Base-by-base conservation (phyloP, 2,797 vertebrate genomes). In the Helicolenus hilgendorfi region DNA sequence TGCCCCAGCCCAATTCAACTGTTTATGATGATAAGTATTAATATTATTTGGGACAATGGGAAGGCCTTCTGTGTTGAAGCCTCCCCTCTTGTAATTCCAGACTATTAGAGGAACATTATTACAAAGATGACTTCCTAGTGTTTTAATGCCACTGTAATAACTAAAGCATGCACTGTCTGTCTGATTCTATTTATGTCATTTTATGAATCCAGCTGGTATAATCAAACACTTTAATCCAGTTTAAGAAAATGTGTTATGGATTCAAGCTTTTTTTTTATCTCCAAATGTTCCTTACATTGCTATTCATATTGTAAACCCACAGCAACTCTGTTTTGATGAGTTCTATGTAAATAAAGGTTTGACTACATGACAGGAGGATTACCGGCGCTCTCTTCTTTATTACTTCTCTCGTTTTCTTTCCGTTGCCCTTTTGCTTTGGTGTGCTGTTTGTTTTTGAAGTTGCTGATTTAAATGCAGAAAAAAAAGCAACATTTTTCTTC, bases 391-490 rank as follows among this genome's bases (percentile, higher is more conserved):
- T 79, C 45, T 67, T 60, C 38, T 83, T 78, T 26, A 58, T 77
- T 31, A 60, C 35, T 31, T 7, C 5, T 59, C 33, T 59, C 18
- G 0, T 67, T 72, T 73, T 75, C 20, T 35, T 68, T 26, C n/a
- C 14, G 10, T 27, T 64, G 38, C 3, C 38, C 38, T 77, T 82
- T 68, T 22, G 31, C 14, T 55, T 41, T 26, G 10, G 11, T 72
- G 53, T 31, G 10, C 10, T 69, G 75, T 63, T 79, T 74, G 62
- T 76, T 81, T 87, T 36, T 55, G 35, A 86, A 71, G 69, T 81
- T 26, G 26, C 65, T 73, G 38, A 77, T 87, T 85, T 78, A 75
- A 84, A 87, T 81, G 20, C 72, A 70, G 72, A 59, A 80, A 27
- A 62, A 58, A 36, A 22, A 69, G 14, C 1, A 18, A 35, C 8